These are phyloP conservation scores for Tethya wilhelma DNA, from an alignment of 37 sponge, comb jelly and placozoan genomes.

Conservation along the genomic window DNA sequence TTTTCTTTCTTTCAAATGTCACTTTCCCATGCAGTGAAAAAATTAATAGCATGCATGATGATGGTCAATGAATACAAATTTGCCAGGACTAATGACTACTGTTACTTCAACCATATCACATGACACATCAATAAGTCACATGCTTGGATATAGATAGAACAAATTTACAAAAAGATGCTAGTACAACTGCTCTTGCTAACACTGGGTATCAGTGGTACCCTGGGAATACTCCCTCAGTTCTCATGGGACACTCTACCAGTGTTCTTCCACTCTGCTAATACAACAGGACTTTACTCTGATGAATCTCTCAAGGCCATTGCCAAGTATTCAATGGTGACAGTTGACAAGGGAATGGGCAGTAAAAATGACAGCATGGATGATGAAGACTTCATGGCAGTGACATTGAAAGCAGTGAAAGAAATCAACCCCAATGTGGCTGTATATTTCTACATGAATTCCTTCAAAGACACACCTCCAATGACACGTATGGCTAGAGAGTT, in stretches of 20 bases:
- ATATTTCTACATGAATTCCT: slow-evolving; percentile 38
- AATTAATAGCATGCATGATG: too few species aligned
- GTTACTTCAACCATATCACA: too few species aligned
- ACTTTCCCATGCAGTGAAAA: too few species aligned
- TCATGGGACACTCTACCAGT: slow-evolving; percentile 67
- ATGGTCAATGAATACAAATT: too few species aligned
- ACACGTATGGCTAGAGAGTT: slow-evolving; percentile 38
- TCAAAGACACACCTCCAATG: slow-evolving; percentile 32
- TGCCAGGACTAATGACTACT: too few species aligned
- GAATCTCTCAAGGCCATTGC: slow-evolving; percentile 32
- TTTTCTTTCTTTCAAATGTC: too few species aligned
- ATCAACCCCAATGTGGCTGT: slow-evolving; percentile 21
- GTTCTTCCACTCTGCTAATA: slow-evolving; percentile 50
- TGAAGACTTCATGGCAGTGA: slow-evolving; percentile 32
- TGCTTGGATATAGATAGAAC: too few species aligned
- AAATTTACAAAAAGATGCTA: too few species aligned
- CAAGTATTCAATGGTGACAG: slow-evolving; percentile 52
- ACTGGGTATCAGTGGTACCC: too few species aligned
- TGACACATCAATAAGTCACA: too few species aligned
- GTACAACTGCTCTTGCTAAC: too few species aligned
- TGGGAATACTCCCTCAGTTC: slow-evolving; percentile 43
- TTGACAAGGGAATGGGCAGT: slow-evolving; percentile 50
- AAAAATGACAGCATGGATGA: slow-evolving; percentile 26
- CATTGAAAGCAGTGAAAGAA: slow-evolving; percentile 27
- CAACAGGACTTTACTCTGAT: slow-evolving; percentile 39